A percentile compares a stretch with the other conserved stretches of the same genome.
Conservation (phyloP, 2,113 vertebrate genomes). For the cat (Felis catus) region DNA sequence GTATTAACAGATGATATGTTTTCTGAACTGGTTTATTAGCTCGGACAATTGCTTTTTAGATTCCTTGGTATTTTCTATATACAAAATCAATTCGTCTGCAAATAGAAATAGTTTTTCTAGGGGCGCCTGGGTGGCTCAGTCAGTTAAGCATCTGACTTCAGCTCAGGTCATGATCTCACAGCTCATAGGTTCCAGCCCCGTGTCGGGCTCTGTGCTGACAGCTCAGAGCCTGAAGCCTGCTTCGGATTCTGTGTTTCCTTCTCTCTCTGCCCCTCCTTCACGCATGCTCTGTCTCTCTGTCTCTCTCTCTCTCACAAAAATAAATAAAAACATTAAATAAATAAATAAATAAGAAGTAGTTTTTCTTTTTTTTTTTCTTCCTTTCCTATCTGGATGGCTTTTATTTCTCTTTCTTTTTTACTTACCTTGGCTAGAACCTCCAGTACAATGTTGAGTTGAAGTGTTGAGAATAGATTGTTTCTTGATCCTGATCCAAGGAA, state of each 20-base stretch:
- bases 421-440: not conserved
- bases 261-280: no score
- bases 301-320: no score
- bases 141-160: no score
- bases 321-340: no score
- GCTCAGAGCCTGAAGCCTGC: no score
- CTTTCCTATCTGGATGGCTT: not conserved
- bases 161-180: no score
- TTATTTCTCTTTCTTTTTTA: not conserved
- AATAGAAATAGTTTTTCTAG: not conserved
- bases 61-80: not conserved
- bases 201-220: no score
- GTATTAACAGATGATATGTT: not conserved
- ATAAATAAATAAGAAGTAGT: not conserved
- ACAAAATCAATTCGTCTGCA: not conserved
- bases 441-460: not conserved
- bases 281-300: no score
- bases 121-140: no score
- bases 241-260: no score
- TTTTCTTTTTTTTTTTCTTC: not conserved
- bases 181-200: no score
- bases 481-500: not conserved
- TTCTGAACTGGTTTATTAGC: not conserved
- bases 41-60: not conserved
- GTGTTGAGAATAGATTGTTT: not conserved